Percentiles rank a stretch among this genome's conserved stretches.
phyloP scores from a whole-genome alignment of 2,797 vertebrate species.

The Acanthurus tractus region DNA sequence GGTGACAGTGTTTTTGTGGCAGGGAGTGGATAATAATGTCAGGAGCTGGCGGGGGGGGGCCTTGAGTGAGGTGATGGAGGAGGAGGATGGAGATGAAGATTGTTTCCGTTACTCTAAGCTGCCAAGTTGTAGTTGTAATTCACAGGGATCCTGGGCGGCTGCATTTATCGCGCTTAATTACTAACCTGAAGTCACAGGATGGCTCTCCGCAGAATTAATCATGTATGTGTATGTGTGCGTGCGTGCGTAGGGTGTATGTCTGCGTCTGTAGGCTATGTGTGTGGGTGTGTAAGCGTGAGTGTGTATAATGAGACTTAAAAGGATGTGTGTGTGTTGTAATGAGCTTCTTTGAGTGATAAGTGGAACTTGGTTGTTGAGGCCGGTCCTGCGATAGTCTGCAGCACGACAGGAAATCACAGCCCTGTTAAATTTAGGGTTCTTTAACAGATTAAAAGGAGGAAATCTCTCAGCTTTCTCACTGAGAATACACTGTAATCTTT shows the following conservation, averaged over 20 bases:
- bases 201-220: slow-evolving; percentile 49
- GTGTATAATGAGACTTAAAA: slow-evolving; percentile 78
- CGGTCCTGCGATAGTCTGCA: slow-evolving; percentile 42
- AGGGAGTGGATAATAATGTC: slow-evolving; percentile 37
- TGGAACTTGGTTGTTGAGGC: slow-evolving; percentile 50
- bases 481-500: neutral
- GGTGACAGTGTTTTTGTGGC: slow-evolving; percentile 50
- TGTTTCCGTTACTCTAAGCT: slow-evolving; percentile 37
- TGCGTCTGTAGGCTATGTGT: neutral
- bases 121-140: slow-evolving; percentile 45
- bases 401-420: slow-evolving; percentile 42
- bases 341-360: slow-evolving; percentile 70
- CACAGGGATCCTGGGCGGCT: slow-evolving; percentile 45
- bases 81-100: slow-evolving; percentile 36
- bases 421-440: slow-evolving; percentile 31
- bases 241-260: neutral
- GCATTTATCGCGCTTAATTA: slow-evolving; percentile 66
- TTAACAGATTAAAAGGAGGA: slow-evolving; percentile 14
- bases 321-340: slow-evolving; percentile 66
- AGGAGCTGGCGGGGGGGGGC: slow-evolving; percentile 14
- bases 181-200: slow-evolving; percentile 58
- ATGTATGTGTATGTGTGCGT: slow-evolving; percentile 25
- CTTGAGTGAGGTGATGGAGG: slow-evolving; percentile 21
- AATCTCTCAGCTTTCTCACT: neutral
- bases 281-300: neutral